Evolutionary conservation across 2,888 invertebrate species (phyloP).

Genomic region (Temnothorax ravouxi): DNA sequence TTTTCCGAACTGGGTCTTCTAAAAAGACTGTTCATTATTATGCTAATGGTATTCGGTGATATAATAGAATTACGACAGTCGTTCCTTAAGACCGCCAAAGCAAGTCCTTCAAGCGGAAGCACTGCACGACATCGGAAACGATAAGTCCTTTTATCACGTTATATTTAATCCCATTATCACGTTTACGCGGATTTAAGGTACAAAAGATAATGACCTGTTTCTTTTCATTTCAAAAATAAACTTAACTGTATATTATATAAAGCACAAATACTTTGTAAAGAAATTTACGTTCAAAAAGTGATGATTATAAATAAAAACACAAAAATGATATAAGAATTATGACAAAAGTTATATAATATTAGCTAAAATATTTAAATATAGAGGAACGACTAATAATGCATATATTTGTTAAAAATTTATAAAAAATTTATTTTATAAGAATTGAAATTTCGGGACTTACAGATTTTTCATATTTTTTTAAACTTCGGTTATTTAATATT

Average conservation of each 20-base stretch:
- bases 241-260: too few species aligned
- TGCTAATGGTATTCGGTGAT: constrained; percentile 78
- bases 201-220: too few species aligned
- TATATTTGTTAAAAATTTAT: not conserved
- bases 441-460: not conserved
- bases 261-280: too few species aligned
- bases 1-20: constrained; percentile 58
- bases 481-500: not conserved
- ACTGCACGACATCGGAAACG: constrained; percentile 66
- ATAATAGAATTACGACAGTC: constrained; percentile 80
- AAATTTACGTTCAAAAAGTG: too few species aligned
- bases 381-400: too few species aligned
- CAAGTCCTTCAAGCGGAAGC: constrained; percentile 65
- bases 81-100: constrained; percentile 69
- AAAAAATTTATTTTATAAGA: not conserved
- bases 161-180: constrained; percentile 64
- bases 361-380: too few species aligned
- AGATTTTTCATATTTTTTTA: not conserved
- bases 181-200: constrained; percentile 45
- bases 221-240: too few species aligned
- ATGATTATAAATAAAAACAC: too few species aligned
- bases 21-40: constrained; percentile 76
- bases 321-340: too few species aligned
- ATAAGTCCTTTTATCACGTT: constrained; percentile 65
- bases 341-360: too few species aligned